These are phyloP conservation scores for Telmatochromis bifrenatus DNA, from an alignment of 2,113 vertebrate species.

Conservation along the genomic window DNA sequence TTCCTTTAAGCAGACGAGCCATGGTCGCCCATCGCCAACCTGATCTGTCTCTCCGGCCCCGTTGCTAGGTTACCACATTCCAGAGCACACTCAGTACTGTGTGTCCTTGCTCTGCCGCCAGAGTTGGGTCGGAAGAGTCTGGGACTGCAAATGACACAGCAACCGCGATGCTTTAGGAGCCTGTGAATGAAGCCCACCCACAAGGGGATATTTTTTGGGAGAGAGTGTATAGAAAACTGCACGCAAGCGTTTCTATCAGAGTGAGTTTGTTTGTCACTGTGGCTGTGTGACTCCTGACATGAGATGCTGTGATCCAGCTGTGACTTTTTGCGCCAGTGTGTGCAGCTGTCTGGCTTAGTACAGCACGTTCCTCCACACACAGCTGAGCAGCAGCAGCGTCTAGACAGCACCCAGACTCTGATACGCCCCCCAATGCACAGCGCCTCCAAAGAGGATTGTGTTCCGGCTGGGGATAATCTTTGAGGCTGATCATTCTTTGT, in stretches of 20 bases:
- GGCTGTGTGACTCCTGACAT: not conserved
- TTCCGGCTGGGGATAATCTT: constrained; percentile 15
- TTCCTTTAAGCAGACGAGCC: not conserved
- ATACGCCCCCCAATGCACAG: not conserved
- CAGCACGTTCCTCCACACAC: not conserved
- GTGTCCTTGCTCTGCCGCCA: not conserved
- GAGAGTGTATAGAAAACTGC: not conserved
- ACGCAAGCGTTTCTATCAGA: not conserved
- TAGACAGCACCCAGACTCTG: not conserved
- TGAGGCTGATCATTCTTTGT: constrained; percentile 16
- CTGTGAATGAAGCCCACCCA: not conserved
- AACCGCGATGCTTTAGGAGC: not conserved
- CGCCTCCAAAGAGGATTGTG: constrained; percentile 25
- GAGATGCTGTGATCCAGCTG: not conserved
- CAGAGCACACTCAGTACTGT: not conserved
- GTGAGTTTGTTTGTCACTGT: not conserved
- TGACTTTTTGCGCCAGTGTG: not conserved
- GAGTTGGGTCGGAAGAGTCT: not conserved
- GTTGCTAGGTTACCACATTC: constrained; percentile 56
- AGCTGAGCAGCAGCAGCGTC: not conserved
- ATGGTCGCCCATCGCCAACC: not conserved
- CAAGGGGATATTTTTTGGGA: not conserved
- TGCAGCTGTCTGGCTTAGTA: not conserved
- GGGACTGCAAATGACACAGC: not conserved
- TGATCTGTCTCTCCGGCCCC: constrained; percentile 7